These are phyloP conservation scores for Clarias fuscus DNA, from an alignment of 2,797 vertebrate species.

Conservation along the genomic window DNA sequence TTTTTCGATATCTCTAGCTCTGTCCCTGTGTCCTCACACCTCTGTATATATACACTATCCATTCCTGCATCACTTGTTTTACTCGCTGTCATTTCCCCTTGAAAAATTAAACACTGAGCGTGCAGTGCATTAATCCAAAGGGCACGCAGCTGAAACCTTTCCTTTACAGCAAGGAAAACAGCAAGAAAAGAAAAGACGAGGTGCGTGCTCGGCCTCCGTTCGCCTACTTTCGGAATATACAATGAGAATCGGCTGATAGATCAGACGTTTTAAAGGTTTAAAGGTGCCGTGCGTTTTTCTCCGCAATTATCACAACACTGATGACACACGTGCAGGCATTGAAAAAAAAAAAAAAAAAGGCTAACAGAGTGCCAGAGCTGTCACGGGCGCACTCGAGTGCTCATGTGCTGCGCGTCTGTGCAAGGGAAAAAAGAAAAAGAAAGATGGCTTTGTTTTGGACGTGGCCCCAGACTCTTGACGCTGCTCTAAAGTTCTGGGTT, in stretches of 20 bases:
- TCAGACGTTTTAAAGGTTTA: constrained; percentile 45
- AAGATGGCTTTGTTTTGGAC: constrained; percentile 73
- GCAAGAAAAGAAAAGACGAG: neutral
- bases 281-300: constrained; percentile 37
- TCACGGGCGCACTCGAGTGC: constrained; percentile 10
- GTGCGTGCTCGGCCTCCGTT: neutral
- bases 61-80: neutral
- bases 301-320: constrained; percentile 51
- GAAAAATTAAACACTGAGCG: constrained; percentile 6
- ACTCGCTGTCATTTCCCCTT: constrained; percentile 3
- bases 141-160: constrained; percentile 27
- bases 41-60: neutral
- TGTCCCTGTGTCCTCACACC: neutral
- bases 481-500: constrained; percentile 76
- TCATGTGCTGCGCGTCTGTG: constrained; percentile 61
- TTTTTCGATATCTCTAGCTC: neutral
- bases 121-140: constrained; percentile 13
- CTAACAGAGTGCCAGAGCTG: neutral
- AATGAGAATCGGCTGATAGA: constrained; percentile 38
- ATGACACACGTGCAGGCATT: constrained; percentile 41
- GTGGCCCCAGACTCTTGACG: constrained; percentile 65
- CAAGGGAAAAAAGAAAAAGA: constrained; percentile 37
- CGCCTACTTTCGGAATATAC: neutral
- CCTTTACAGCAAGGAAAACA: neutral
- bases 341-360: constrained; percentile 40